Percentiles rank a stretch among this genome's conserved stretches.
Evolutionary conservation across 2,113 vertebrate species (phyloP).

Genomic region (Calyptommatus sinebrachiatus): DNA sequence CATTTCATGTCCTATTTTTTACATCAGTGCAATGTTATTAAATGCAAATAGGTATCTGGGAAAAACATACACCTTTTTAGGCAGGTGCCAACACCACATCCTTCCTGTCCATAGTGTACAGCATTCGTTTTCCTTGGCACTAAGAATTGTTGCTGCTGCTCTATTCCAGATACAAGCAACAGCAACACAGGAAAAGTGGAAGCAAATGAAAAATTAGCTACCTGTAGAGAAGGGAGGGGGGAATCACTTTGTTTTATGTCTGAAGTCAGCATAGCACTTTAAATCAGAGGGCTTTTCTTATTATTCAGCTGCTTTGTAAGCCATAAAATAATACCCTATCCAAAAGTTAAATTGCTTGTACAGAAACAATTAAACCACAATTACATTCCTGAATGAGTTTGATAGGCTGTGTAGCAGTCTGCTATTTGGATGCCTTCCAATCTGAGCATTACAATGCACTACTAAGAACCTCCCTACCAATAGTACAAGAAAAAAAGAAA

Average conservation of each 20-base stretch:
- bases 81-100: constrained; percentile 11
- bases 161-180: constrained; percentile 2
- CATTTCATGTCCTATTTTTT: not conserved
- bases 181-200: constrained; percentile 1
- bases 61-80: constrained; percentile 20
- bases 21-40: not conserved
- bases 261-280: constrained; percentile 12
- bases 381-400: constrained; percentile 39
- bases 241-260: constrained; percentile 24
- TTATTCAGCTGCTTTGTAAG: constrained; percentile 20
- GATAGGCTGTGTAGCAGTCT: constrained; percentile 11
- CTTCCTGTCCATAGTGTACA: constrained; percentile 5
- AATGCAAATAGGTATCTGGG: constrained; percentile 1
- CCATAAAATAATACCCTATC: constrained; percentile 36
- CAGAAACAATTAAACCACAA: constrained; percentile 33
- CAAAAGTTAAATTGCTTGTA: constrained; percentile 45
- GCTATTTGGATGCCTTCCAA: constrained; percentile 33
- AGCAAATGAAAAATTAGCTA: constrained; percentile 33
- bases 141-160: constrained; percentile 18
- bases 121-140: not conserved
- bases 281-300: constrained; percentile 12
- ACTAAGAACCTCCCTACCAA: not conserved
- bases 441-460: constrained; percentile 12
- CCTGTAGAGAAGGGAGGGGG: not conserved
- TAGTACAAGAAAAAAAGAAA: not conserved